Evolutionary conservation across 2,888 invertebrate species (phyloP).

Genomic region (Papilio gigon): DNA sequence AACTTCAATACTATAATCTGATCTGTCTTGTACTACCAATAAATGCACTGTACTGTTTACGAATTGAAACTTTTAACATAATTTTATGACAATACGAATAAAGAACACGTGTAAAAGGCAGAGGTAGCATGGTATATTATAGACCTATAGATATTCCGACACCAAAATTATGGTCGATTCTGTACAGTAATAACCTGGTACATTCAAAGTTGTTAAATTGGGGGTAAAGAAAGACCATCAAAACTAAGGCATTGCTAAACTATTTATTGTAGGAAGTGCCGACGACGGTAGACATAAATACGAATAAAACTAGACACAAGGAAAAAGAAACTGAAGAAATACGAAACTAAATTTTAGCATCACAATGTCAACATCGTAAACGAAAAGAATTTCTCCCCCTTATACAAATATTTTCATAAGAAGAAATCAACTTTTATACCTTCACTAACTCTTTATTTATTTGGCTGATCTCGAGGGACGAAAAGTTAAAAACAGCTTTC

Average conservation of each 20-base stretch:
- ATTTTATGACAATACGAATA: too few relatives aligned
- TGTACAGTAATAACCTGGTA: too few relatives aligned
- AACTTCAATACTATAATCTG: constrained; percentile 5
- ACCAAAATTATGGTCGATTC: too few relatives aligned
- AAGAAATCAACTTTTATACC: constrained; percentile 67
- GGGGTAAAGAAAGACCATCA: too few relatives aligned
- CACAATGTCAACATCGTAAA: constrained; percentile 27
- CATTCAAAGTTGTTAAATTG: too few relatives aligned
- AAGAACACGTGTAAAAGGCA: too few relatives aligned
- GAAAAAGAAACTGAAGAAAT: neutral
- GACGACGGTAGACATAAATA: neutral
- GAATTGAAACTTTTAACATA: too few relatives aligned
- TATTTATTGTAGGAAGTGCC: neutral
- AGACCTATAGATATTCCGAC: too few relatives aligned
- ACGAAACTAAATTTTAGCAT: constrained; percentile 11
- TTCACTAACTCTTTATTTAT: constrained; percentile 77
- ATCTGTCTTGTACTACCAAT: neutral
- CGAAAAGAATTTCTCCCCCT: constrained; percentile 44
- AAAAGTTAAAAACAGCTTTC: constrained; percentile 80
- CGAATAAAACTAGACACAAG: neutral
- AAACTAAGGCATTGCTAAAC: neutral
- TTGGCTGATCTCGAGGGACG: constrained; percentile 69
- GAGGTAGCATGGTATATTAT: too few relatives aligned
- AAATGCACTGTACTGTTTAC: neutral
- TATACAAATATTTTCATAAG: constrained; percentile 59